These are phyloP conservation scores for Pongo abelii DNA, from an alignment of 2,113 vertebrate genomes.

Conservation along the genomic window DNA sequence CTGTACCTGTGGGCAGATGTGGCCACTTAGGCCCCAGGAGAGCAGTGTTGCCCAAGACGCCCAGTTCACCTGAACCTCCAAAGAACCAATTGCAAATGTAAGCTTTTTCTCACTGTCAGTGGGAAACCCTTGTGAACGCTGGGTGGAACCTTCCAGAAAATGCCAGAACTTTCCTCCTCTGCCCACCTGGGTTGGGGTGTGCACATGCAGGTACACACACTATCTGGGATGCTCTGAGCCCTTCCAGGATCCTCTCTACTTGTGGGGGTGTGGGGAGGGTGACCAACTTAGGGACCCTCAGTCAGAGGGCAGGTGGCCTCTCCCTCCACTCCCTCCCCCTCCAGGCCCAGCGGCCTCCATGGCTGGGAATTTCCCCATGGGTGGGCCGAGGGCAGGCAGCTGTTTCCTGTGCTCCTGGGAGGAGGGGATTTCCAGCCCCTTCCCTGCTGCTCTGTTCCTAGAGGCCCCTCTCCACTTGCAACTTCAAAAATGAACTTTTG, in stretches of 20 bases:
- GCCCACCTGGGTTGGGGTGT: neutral
- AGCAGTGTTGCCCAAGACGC: neutral
- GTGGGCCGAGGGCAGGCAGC: neutral
- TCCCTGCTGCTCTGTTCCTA: neutral
- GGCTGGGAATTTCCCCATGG: constrained; percentile 46
- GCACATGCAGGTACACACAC: accelerated
- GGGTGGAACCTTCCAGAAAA: neutral
- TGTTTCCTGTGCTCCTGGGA: neutral
- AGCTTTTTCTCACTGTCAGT: accelerated
- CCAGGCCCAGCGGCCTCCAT: neutral
- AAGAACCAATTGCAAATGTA: neutral
- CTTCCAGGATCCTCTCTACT: neutral
- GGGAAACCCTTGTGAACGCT: neutral
- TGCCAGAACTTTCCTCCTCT: neutral
- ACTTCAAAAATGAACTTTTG: neutral
- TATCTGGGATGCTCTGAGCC: neutral
- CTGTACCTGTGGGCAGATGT: neutral
- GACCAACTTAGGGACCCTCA: no score
- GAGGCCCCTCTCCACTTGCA: neutral
- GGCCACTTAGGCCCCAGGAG: no score
- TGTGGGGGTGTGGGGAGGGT: neutral
- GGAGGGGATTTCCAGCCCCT: constrained; percentile 65
- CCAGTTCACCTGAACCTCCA: no score
- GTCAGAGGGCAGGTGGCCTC: no score
- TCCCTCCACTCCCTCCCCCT: neutral